Percentiles rank a stretch among this genome's conserved stretches.
phyloP scores from a whole-genome alignment of 2,113 vertebrate species.

The Pterocles orientalis region DNA sequence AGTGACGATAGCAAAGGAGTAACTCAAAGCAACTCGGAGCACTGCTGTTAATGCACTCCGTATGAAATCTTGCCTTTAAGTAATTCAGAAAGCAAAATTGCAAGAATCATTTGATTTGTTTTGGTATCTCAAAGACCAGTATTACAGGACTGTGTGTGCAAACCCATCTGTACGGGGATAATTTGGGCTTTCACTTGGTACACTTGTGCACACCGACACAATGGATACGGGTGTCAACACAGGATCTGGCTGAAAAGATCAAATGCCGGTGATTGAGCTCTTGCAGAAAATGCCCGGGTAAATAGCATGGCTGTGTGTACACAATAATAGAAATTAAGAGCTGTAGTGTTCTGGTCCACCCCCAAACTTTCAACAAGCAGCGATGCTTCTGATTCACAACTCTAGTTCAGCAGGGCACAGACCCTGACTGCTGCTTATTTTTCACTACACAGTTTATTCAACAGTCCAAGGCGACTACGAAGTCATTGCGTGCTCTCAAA shows the following conservation, averaged over 20 bases:
- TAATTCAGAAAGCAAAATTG: background rate
- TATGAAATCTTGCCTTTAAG: background rate
- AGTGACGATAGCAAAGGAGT: background rate
- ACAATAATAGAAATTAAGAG: background rate
- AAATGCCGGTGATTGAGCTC: background rate
- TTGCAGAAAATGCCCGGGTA: background rate
- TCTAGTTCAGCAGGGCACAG: background rate
- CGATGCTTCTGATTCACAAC: background rate
- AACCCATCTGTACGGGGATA: background rate
- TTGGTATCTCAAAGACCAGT: background rate
- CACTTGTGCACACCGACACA: background rate
- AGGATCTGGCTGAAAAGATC: background rate
- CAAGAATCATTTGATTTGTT: background rate
- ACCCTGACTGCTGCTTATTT: background rate
- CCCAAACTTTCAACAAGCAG: background rate
- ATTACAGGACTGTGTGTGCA: background rate
- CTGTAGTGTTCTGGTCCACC: fast-evolving
- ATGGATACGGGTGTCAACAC: background rate
- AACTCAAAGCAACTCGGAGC: background rate
- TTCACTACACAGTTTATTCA: background rate
- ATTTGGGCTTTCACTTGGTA: background rate
- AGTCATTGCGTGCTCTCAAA: background rate
- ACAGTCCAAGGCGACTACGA: background rate
- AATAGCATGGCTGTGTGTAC: background rate
- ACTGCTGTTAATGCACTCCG: background rate